These are phyloP conservation scores for Acronicta leporina DNA, from an alignment of 2,888 invertebrate species.

Conservation along the genomic window DNA sequence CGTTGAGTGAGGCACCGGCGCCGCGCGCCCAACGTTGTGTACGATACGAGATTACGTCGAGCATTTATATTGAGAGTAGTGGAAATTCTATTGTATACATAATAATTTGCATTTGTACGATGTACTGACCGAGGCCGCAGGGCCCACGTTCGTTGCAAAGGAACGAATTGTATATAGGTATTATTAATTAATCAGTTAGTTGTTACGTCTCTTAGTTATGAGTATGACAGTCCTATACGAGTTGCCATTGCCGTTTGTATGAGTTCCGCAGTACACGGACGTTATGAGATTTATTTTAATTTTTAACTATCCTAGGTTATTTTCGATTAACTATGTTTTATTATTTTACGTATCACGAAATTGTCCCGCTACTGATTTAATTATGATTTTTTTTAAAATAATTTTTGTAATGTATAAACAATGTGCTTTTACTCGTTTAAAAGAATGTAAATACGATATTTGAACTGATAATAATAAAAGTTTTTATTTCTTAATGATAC, in stretches of 20 bases:
- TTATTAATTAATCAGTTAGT: constrained; percentile 59
- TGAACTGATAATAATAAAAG: constrained; percentile 90
- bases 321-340: constrained; percentile 70
- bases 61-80: constrained; percentile 77
- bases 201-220: constrained; percentile 67
- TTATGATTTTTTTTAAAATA: constrained; percentile 67
- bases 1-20: constrained; percentile 86
- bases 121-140: constrained; percentile 48
- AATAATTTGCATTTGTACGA: constrained; percentile 72
- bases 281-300: constrained; percentile 76
- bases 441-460: constrained; percentile 89
- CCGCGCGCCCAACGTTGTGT: constrained; percentile 63
- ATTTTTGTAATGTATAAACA: constrained; percentile 82
- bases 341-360: constrained; percentile 75
- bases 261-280: constrained; percentile 65
- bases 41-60: constrained; percentile 69
- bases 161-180: constrained; percentile 57
- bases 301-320: constrained; percentile 70
- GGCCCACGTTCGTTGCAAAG: constrained; percentile 49
- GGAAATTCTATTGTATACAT: constrained; percentile 72
- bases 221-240: constrained; percentile 73
- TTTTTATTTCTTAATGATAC: constrained; percentile 87
- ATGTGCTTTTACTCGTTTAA: constrained; percentile 88
- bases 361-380: constrained; percentile 74
- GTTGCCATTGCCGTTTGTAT: constrained; percentile 76